Conservation (phyloP, 2,113 vertebrate genomes). For the Sphaerodactylus townsendi region DNA sequence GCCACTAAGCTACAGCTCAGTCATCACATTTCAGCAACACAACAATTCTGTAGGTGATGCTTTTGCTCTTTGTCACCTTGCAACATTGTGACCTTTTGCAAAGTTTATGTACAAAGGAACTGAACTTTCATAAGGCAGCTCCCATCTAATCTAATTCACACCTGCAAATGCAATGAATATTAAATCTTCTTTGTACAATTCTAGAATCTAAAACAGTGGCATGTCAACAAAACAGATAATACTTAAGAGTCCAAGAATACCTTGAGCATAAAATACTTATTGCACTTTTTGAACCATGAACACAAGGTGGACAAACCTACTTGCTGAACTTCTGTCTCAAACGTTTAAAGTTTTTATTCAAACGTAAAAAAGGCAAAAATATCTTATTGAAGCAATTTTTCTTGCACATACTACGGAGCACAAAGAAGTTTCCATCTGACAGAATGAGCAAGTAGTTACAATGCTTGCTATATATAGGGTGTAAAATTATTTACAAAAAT, state of each 20-base stretch:
- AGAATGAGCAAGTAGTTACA: neutral
- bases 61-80: neutral
- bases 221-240: slow-evolving; percentile 12
- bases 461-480: neutral
- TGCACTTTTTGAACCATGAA: slow-evolving; percentile 24
- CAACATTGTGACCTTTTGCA: neutral
- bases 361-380: neutral
- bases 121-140: neutral
- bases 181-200: slow-evolving; percentile 26
- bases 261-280: slow-evolving; percentile 15
- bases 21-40: neutral
- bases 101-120: too few species aligned
- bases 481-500: neutral
- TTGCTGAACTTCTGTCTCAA: slow-evolving; percentile 35
- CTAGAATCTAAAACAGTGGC: slow-evolving; percentile 16
- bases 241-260: slow-evolving; percentile 5
- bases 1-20: too few species aligned
- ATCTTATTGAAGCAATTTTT: neutral
- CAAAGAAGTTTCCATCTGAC: neutral
- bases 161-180: slow-evolving; percentile 39
- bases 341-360: neutral
- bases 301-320: slow-evolving; percentile 26
- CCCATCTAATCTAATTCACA: slow-evolving; percentile 1
- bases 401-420: neutral
- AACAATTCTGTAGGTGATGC: neutral